These are phyloP conservation scores for Betta splendens DNA, from an alignment of 2,797 vertebrate genomes.

Conservation along the genomic window DNA sequence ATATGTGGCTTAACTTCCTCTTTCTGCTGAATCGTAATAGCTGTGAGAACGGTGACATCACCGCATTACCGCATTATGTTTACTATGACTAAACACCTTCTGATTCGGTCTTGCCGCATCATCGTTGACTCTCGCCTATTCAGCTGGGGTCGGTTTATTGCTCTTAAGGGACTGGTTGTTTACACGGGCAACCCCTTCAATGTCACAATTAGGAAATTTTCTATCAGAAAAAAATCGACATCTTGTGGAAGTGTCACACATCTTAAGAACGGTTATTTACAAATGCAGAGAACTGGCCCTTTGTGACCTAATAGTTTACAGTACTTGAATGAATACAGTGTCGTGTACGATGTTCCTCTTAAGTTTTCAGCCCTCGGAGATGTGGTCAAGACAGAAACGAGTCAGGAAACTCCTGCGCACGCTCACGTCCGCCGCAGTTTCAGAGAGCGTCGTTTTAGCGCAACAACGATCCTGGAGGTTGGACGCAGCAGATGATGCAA, in stretches of 20 bases:
- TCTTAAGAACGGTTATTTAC: neutral
- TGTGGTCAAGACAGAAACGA: constrained; percentile 41
- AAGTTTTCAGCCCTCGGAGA: too few species aligned
- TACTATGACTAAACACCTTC: constrained; percentile 47
- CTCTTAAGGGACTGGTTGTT: constrained; percentile 2
- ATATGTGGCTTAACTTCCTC: constrained; percentile 61
- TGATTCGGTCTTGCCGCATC: constrained; percentile 39
- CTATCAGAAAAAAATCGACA: constrained; percentile 13
- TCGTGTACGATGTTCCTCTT: neutral
- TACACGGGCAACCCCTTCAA: constrained; percentile 39
- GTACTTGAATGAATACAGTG: constrained; percentile 20
- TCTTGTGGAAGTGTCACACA: neutral
- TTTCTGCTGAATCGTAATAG: neutral
- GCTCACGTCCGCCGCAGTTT: constrained; percentile 45
- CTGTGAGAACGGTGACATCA: constrained; percentile 1
- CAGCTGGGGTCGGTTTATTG: neutral
- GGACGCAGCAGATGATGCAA: constrained; percentile 4
- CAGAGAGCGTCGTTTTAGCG: constrained; percentile 19
- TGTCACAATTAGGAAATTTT: constrained; percentile 17
- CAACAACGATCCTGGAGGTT: neutral
- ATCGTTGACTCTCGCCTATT: constrained; percentile 9
- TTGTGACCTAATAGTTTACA: constrained; percentile 9
- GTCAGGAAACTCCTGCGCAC: constrained; percentile 65
- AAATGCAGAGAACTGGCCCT: neutral
- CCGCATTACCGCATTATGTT: constrained; percentile 8